Evolutionary conservation across 1,140 invertebrate genomes (phyloP), one percentile per base, ranked within the genome.

Genomic region (Thaumatotibia leucotreta): DNA sequence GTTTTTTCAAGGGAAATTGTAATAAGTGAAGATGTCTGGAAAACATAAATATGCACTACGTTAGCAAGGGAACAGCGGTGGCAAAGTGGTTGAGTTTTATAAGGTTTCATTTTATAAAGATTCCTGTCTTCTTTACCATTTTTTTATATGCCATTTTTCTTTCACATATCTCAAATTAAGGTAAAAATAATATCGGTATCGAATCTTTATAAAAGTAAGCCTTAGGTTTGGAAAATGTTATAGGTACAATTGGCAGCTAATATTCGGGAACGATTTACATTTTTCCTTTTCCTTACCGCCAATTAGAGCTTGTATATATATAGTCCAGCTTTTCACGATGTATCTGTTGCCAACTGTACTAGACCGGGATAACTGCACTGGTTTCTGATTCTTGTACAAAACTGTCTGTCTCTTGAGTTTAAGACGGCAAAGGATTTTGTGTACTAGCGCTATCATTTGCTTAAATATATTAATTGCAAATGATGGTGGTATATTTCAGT

Each of bases 331-430:
- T n/a, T n/a, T n/a, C n/a, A n/a, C n/a, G 17, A 20, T 9, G 17
- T 6, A 20, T 45, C n/a, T 8, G 39, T 17, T 45, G 39, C 39
- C n/a, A 8, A 45, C 39, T 45, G 39, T 45, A 45, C 39, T n/a
- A 2, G 1, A 4, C 35, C 11, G 6, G 39, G 39, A 17, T 45
- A 45, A 45, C 39, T 45, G 52, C 23, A 58, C 52, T 58, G 52
- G 52, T 58, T 58, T 58, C 24, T 58, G n/a, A 58, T 14, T 14
- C n/a, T 24, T 58, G 27, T 58, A 58, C n/a, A 58, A 58, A 58
- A 58, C 24, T 24, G 52, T 24, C 52, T 58, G 23, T 58, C 24
- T 58, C 23, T 58, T 58, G n/a, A n/a, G 24, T 27, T 58, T 27
- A 63, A 24, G 33, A 22, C 31, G 14, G 61, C 31, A n/a, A 33